phyloP scores from a whole-genome alignment of 1,140 invertebrate genomes.

The Dendroctonus valens region DNA sequence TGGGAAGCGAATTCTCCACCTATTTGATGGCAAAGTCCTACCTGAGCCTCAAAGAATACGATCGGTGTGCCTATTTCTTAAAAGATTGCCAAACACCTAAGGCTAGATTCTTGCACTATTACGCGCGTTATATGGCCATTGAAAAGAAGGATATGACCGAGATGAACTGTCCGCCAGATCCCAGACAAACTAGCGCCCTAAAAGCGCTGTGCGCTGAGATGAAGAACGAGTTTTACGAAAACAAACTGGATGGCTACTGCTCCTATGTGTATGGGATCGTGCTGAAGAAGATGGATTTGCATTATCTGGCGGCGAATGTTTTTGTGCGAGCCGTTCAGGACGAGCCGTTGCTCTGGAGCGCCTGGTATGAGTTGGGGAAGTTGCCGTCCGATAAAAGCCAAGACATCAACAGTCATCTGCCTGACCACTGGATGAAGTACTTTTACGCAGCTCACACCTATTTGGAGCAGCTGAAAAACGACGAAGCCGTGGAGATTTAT shows the following conservation, averaged over 20 bases:
- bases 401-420: conserved; percentile 60
- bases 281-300: conserved; percentile 82
- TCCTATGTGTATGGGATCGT: conserved; percentile 91
- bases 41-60: conserved; percentile 91
- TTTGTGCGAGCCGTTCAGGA: conserved; percentile 74
- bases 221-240: conserved; percentile 59
- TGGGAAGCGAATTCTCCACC: conserved; percentile 63
- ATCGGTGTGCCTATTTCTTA: conserved; percentile 83
- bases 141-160: conserved; percentile 86
- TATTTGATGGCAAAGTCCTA: conserved; percentile 85
- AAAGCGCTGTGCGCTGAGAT: conserved; percentile 58
- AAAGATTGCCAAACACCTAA: conserved; percentile 67
- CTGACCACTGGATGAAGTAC: conserved; percentile 92
- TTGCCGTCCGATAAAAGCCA: conserved; percentile 78
- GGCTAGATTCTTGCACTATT: conserved; percentile 76
- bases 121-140: conserved; percentile 82
- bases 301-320: conserved; percentile 70
- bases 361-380: conserved; percentile 89
- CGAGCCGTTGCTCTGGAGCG: conserved; percentile 86
- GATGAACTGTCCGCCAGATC: conserved; percentile 67
- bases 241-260: conserved; percentile 80
- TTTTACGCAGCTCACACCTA: conserved; percentile 91
- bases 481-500: conserved; percentile 85
- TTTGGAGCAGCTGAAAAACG: conserved; percentile 86
- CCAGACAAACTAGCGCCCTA: conserved; percentile 58